Conservation (phyloP, 2,113 vertebrate species). For the Vidua chalybeata region DNA sequence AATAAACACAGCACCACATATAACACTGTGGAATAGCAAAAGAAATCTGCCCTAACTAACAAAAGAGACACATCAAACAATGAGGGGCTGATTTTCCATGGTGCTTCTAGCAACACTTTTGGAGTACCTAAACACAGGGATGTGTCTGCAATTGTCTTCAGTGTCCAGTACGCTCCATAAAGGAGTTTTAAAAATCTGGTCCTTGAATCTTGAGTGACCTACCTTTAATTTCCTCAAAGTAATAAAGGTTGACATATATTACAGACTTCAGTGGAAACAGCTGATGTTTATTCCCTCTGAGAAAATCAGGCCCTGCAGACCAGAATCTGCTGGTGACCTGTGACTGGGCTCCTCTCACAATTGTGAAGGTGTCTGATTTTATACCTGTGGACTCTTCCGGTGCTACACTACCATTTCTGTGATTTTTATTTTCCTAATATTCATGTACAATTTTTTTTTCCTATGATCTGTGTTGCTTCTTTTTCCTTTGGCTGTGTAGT, state of each 20-base stretch:
- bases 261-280: neutral
- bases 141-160: neutral
- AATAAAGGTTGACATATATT: neutral
- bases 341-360: neutral
- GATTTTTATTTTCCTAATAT: neutral
- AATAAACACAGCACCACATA: conserved; percentile 1
- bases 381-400: neutral
- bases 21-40: neutral
- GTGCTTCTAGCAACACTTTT: neutral
- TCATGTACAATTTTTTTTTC: neutral
- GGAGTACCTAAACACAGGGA: neutral
- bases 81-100: neutral
- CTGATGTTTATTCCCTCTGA: neutral
- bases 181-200: neutral
- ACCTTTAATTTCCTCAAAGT: conserved; percentile 13
- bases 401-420: neutral
- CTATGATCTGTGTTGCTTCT: neutral
- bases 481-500: neutral
- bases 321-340: neutral
- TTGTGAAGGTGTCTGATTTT: neutral
- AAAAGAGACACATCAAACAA: neutral
- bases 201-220: neutral
- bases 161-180: neutral
- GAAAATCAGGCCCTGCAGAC: neutral
- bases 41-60: conserved; percentile 16